phyloP scores from a whole-genome alignment of 35 echinoderm and acorn worm species.

The Eucidaris tribuloides region DNA sequence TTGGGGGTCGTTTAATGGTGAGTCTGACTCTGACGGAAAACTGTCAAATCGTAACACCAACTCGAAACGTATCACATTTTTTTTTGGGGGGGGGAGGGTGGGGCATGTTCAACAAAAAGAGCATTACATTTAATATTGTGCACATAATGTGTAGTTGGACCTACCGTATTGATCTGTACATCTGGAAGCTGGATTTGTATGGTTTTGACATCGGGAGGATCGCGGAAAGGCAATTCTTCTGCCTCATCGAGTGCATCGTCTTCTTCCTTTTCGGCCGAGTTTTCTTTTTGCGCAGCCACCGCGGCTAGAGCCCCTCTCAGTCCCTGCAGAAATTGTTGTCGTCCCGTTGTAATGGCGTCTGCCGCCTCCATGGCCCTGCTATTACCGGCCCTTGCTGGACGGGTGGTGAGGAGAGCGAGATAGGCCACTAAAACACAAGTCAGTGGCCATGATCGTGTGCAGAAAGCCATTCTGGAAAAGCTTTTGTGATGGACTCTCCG shows the following conservation, averaged over 20 bases:
- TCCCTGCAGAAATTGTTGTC: slow-evolving; percentile 14
- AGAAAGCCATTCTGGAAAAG: too few relatives aligned
- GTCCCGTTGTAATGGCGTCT: background rate
- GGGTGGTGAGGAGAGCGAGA: background rate
- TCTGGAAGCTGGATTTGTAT: background rate
- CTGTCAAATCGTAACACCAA: too few relatives aligned
- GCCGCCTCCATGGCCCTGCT: background rate
- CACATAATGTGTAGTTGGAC: too few relatives aligned
- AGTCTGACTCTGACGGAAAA: too few relatives aligned
- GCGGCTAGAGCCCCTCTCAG: slow-evolving; percentile 8
- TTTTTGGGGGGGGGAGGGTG: too few relatives aligned
- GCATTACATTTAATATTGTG: too few relatives aligned
- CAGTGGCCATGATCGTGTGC: too few relatives aligned
- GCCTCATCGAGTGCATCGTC: background rate
- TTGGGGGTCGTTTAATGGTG: too few relatives aligned
- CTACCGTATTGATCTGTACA: background rate
- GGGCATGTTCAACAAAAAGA: too few relatives aligned
- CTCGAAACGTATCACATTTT: too few relatives aligned
- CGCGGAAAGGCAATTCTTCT: background rate
- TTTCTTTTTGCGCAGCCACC: slow-evolving; percentile 14
- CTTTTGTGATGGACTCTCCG: too few relatives aligned
- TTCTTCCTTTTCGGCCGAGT: background rate
- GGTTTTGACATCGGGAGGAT: slow-evolving; percentile 11
- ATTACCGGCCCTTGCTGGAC: background rate
- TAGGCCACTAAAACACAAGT: too few relatives aligned